Evolutionary conservation across 2,888 invertebrate species (phyloP), one percentile per base, ranked within the genome.

Genomic region (Anthrax anthrax): DNA sequence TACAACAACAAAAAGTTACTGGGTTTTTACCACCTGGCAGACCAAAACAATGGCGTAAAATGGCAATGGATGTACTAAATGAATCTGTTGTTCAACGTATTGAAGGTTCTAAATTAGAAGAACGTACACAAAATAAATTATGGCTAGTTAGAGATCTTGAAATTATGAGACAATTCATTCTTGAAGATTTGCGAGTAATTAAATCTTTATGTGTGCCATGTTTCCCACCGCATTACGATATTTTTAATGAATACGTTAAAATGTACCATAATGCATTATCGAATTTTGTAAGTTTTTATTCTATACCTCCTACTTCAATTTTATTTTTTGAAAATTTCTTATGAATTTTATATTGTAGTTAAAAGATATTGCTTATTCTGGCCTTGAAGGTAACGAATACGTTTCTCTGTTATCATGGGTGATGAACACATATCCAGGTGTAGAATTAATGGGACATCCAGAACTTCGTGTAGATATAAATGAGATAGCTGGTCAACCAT

Each of bases 141-240:
- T 98, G 97, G 97, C 73, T 98, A 14, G 94, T 95, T 4, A 73
- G 89, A 19, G 94, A 97, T 65, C 71, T 98, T 46, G 97, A 98
- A 69, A 71, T 85, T 37, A 85, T 85, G 0, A 73, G 95, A 37
- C 85, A 86, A 59, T 73, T 92, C 10, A 86, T 95, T 56, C 67
- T 94, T 8, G 92, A 95, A 62, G 95, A 96, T 67, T 70, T 96
- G 51, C 73, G 87, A 51, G 91, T 96, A 1, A 87, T 91, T 1
- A 92, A 92, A 63, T 86, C 85, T 0, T 70, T 90, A 0, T 90
- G 89, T 57, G 80, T 86, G 6, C 92, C 92, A 0, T 95, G 95
- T 63, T 98, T 98, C 65, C 98, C 97, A 2, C 90, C 94, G 1
- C 80, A 84, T 53, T 98, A 95, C 56, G 81, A 94, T 58, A 96